Base-by-base conservation (phyloP, 2,888 invertebrate species). In the Euplexia lucipara region DNA sequence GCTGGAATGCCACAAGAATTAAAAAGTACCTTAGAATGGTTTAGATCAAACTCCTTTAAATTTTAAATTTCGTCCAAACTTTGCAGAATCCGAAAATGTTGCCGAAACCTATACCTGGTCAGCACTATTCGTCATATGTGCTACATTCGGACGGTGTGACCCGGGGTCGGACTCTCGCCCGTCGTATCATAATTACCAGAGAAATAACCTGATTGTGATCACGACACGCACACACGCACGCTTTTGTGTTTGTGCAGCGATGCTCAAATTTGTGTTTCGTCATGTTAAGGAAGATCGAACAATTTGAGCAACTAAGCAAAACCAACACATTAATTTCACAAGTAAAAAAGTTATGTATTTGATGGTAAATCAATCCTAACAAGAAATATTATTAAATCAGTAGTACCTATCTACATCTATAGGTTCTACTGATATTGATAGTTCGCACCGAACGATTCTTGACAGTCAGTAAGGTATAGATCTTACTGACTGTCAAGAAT, bases 121-220 rank as follows among this genome's bases (percentile, higher is more conserved):
- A 65, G 42, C 82, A 79, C 77, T 58, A 77, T 83, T 89, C 83
- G 86, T 89, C 89, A 89, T 86, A 87, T 91, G 91, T 91, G 90
- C 91, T 88, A 91, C 89, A 88, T 91, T 90, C 75, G 82, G 85
- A 70, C 81, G 83, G 79, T 81, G 78, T 93, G 94, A 94, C 95
- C 94, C 85, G 81, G 83, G 95, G 94, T 94, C 94, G 89, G 79
- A 77, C 91, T 92, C 93, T 91, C 92, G 90, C 89, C 86, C 86
- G 86, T 86, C 91, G 91, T 90, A 91, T 94, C 95, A 95, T 95
- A 95, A 95, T 95, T 95, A 95, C 93, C 94, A 92, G 92, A 92
- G 92, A 94, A 94, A 94, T 94, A 95, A 94, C 94, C 94, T 93
- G 95, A 95, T 94, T 95, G 94, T 94, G 94, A 94, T 94, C 94